A percentile compares a stretch with the other conserved stretches of the same genome.
These are phyloP conservation scores for Cotesia vestalis DNA, from an alignment of 1,140 invertebrate genomes.

Conservation along the genomic window DNA sequence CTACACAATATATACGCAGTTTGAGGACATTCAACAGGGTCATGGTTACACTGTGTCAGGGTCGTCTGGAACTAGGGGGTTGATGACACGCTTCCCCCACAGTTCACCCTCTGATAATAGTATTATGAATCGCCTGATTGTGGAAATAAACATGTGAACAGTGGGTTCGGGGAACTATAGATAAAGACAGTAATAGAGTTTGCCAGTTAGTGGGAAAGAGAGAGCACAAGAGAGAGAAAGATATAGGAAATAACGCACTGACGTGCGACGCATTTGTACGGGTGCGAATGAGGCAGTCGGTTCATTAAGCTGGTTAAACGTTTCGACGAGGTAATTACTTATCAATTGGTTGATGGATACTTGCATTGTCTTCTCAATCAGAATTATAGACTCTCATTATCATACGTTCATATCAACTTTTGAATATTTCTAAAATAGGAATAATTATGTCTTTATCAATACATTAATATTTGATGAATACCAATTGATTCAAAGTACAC, in stretches of 20 bases:
- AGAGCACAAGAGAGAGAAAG: slow-evolving; percentile 4
- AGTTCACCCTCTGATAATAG: slow-evolving; percentile 59
- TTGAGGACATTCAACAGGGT: slow-evolving; percentile 47
- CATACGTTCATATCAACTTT: not conserved
- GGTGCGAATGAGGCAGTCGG: slow-evolving; percentile 32
- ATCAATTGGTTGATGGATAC: slow-evolving; percentile 43
- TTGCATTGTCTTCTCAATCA: slow-evolving; percentile 32
- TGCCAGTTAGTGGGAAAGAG: not conserved
- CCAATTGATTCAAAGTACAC: too few species aligned
- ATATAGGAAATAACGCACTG: slow-evolving; percentile 30
- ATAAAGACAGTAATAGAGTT: not conserved
- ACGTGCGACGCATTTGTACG: slow-evolving; percentile 39
- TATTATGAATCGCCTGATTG: slow-evolving; percentile 61
- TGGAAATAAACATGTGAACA: slow-evolving; percentile 60
- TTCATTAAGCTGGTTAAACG: slow-evolving; percentile 53
- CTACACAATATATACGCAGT: slow-evolving; percentile 18
- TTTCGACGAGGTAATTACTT: slow-evolving; percentile 48
- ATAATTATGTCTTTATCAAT: not conserved
- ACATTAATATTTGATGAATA: too few species aligned
- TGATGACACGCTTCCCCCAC: slow-evolving; percentile 43
- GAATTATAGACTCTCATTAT: slow-evolving; percentile 24
- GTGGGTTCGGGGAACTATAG: slow-evolving; percentile 23
- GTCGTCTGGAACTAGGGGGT: slow-evolving; percentile 43
- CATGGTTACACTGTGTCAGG: slow-evolving; percentile 52
- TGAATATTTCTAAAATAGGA: not conserved